Evolutionary conservation across 2,113 vertebrate genomes (phyloP).

Genomic region (Hydropotes inermis): DNA sequence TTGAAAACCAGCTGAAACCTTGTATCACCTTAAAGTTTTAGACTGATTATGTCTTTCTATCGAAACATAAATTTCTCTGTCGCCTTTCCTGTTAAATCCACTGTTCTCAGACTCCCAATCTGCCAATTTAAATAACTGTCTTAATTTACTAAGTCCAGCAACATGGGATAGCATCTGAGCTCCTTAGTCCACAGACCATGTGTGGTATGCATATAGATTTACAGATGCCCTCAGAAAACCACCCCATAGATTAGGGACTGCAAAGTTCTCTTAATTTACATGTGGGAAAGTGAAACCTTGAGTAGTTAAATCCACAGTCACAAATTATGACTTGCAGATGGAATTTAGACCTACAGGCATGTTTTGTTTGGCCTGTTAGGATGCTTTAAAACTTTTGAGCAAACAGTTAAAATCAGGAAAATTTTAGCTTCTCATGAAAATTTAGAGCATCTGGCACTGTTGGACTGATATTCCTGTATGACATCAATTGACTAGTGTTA

Average conservation of each 20-base stretch:
- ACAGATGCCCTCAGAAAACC: conserved; percentile 22
- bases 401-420: conserved; percentile 34
- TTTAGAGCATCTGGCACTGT: not conserved
- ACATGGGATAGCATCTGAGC: not conserved
- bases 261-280: conserved; percentile 16
- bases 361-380: conserved; percentile 49
- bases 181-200: not conserved
- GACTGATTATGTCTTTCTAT: conserved; percentile 6
- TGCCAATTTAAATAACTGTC: not conserved
- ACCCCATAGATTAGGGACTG: not conserved
- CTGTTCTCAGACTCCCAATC: not conserved
- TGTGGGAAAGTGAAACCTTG: not conserved
- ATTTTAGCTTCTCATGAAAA: conserved; percentile 32
- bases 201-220: not conserved
- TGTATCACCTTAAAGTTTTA: conserved; percentile 24
- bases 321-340: conserved; percentile 23
- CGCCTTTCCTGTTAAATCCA: not conserved
- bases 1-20: not conserved
- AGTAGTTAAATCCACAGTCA: conserved; percentile 23
- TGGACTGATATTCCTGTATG: not conserved
- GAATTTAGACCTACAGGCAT: conserved; percentile 31
- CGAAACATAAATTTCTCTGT: not conserved
- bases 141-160: not conserved
- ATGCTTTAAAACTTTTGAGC: conserved; percentile 21
- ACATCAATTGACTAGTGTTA: not conserved